Conservation (phyloP, 2,888 invertebrate genomes). For the Biston betularia region DNA sequence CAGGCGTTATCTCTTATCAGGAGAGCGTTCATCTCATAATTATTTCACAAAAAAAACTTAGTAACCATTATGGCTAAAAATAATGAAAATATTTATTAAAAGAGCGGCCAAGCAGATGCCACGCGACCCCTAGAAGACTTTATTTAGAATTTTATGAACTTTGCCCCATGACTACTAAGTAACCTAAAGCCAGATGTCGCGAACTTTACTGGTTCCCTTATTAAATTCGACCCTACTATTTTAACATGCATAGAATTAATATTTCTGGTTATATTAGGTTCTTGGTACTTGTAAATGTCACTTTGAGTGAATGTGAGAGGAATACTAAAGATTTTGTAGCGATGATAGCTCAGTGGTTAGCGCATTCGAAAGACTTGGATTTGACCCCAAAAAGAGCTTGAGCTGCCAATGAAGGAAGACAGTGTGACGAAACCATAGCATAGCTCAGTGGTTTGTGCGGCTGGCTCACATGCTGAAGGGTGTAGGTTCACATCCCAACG, state of each 20-base stretch:
- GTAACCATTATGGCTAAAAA: background rate
- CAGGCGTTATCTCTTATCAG: no score
- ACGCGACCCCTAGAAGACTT: constrained; percentile 1
- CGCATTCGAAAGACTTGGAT: no score
- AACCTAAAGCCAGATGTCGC: constrained; percentile 48
- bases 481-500: no score
- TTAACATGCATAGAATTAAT: constrained; percentile 39
- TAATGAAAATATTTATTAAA: constrained; percentile 8
- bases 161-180: constrained; percentile 33
- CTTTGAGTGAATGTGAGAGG: background rate
- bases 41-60: background rate
- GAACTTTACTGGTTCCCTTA: constrained; percentile 47
- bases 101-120: constrained; percentile 14
- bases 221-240: constrained; percentile 51
- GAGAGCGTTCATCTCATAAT: no score
- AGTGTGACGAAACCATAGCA: no score
- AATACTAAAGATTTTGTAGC: background rate
- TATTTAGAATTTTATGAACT: constrained; percentile 34
- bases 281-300: background rate
- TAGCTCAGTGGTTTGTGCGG: no score
- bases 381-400: no score
- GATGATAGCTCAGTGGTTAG: background rate
- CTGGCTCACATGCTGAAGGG: no score
- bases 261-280: constrained; percentile 22
- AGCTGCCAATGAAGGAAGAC: no score